phyloP scores from a whole-genome alignment of 2,797 vertebrate species.

The Lemur catta region DNA sequence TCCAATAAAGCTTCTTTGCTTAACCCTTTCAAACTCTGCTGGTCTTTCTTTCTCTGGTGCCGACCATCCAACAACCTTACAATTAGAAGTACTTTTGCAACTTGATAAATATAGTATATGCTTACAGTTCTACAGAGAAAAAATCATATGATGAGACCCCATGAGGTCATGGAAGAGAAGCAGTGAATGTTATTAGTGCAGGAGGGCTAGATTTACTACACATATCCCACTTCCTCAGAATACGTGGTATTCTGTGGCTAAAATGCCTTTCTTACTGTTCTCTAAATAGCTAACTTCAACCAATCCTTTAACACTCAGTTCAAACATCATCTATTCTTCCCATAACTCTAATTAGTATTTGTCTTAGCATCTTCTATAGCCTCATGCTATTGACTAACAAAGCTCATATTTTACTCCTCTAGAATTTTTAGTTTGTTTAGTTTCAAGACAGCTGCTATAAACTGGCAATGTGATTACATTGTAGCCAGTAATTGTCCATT shows the following conservation, averaged over 20 bases:
- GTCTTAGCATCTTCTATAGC: neutral
- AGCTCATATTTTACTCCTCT: neutral
- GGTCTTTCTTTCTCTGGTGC: too few relatives aligned
- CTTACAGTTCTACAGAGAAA: neutral
- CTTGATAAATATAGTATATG: neutral
- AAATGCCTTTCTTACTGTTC: neutral
- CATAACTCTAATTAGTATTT: neutral
- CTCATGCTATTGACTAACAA: neutral
- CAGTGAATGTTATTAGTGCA: neutral
- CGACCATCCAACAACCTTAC: too few relatives aligned
- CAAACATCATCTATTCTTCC: neutral
- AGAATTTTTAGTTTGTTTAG: neutral
- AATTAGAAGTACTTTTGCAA: neutral
- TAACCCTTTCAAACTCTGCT: too few relatives aligned
- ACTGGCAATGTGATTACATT: neutral
- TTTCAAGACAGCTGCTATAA: neutral
- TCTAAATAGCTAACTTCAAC: neutral
- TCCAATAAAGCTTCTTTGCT: too few relatives aligned
- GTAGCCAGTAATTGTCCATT: neutral
- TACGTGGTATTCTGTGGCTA: neutral
- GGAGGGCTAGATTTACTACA: neutral
- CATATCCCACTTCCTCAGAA: neutral
- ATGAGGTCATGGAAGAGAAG: neutral
- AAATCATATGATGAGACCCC: neutral
- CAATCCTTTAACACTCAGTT: neutral